phyloP scores from a whole-genome alignment of 2,113 vertebrate species.

The Deroptyus accipitrinus region DNA sequence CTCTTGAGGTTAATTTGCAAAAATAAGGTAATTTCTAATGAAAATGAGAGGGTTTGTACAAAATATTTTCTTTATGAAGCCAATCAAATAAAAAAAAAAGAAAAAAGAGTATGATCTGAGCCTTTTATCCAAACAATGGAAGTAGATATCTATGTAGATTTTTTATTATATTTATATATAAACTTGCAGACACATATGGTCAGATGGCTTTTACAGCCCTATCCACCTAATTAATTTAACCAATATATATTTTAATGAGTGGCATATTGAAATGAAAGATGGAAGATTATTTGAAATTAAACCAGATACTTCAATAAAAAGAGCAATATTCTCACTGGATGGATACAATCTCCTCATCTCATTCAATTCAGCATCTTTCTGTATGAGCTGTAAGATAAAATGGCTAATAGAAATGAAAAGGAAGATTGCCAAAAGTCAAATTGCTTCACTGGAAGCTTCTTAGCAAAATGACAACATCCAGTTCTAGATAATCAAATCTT shows the following conservation, averaged over 20 bases:
- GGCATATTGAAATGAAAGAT: neutral
- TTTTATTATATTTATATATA: neutral
- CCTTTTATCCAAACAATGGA: neutral
- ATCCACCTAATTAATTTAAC: neutral
- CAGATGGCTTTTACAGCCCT: neutral
- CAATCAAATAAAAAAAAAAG: neutral
- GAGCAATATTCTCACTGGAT: neutral
- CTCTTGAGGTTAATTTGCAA: neutral
- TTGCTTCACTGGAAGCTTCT: conserved; percentile 16
- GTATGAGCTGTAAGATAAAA: conserved; percentile 23
- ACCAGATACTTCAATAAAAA: conserved; percentile 9
- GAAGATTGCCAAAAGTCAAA: neutral
- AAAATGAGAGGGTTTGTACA: neutral
- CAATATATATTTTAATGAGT: neutral
- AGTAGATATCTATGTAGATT: neutral
- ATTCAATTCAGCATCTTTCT: neutral
- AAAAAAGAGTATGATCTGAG: neutral
- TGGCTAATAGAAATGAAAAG: conserved; percentile 6
- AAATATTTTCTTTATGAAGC: neutral
- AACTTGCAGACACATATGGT: neutral
- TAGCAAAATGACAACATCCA: conserved; percentile 19
- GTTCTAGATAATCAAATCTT: conserved; percentile 33
- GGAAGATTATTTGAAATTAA: conserved; percentile 30
- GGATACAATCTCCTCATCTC: neutral
- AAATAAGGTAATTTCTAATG: neutral